Evolutionary conservation across 2,113 vertebrate genomes (phyloP).

Genomic region (Anguilla japonica): DNA sequence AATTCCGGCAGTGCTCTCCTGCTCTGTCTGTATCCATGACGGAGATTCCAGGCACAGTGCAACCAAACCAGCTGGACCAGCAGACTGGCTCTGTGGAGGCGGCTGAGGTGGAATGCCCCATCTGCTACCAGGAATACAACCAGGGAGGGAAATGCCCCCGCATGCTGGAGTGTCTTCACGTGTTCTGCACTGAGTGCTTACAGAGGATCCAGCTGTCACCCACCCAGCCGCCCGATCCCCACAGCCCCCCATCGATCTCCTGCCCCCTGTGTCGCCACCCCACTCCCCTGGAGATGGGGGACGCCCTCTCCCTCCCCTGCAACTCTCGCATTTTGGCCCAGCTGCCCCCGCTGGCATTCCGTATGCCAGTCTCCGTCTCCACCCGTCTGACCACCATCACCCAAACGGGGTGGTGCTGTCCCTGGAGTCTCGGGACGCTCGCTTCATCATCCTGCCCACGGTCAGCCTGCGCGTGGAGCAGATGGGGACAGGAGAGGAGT

Average conservation of each 20-base stretch:
- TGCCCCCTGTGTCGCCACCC: slow-evolving; percentile 73
- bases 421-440: slow-evolving; percentile 62
- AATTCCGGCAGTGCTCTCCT: neutral
- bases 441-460: slow-evolving; percentile 71
- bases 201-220: slow-evolving; percentile 65
- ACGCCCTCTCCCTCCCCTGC: slow-evolving; percentile 64
- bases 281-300: slow-evolving; percentile 56
- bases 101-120: slow-evolving; percentile 70
- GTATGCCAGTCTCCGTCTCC: slow-evolving; percentile 45
- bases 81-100: slow-evolving; percentile 46
- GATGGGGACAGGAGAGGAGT: slow-evolving; percentile 53
- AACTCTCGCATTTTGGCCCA: slow-evolving; percentile 63
- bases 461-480: slow-evolving; percentile 75
- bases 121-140: slow-evolving; percentile 77
- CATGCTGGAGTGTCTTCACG: slow-evolving; percentile 73
- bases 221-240: slow-evolving; percentile 28
- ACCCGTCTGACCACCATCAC: slow-evolving; percentile 57
- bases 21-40: slow-evolving; percentile 45
- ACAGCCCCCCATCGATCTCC: slow-evolving; percentile 52
- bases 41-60: slow-evolving; percentile 36
- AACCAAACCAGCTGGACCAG: slow-evolving; percentile 13
- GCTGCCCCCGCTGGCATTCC: slow-evolving; percentile 56
- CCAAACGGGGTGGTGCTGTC: slow-evolving; percentile 69
- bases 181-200: slow-evolving; percentile 76
- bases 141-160: slow-evolving; percentile 65